Evolutionary conservation across 2,888 invertebrate genomes (phyloP).

Genomic region (Erannis defoliaria): DNA sequence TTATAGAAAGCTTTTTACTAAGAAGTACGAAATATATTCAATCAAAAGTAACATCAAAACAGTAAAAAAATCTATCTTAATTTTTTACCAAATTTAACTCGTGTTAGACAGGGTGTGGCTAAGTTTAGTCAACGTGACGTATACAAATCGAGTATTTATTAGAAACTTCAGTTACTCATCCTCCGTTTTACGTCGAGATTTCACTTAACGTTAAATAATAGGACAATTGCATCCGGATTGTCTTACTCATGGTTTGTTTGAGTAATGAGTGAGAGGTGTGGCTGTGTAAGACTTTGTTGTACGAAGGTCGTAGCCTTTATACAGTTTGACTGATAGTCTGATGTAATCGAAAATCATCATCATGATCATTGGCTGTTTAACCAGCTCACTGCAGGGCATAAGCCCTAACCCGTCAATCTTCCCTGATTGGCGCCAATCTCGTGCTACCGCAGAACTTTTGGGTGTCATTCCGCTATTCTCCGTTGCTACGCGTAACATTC

Average conservation of each 20-base stretch:
- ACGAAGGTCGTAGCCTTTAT: no score
- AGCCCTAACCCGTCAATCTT: no score
- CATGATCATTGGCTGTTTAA: no score
- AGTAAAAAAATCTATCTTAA: neutral
- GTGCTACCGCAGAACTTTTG: no score
- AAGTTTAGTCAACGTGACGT: neutral
- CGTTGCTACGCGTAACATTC: no score
- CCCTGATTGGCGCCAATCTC: no score
- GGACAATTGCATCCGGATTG: conserved; percentile 49
- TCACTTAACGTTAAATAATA: conserved; percentile 38
- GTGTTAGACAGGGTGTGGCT: neutral
- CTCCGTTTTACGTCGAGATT: conserved; percentile 38
- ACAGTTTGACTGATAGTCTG: no score
- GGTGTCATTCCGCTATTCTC: no score
- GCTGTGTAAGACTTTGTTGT: neutral
- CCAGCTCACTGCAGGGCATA: no score
- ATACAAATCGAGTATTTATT: conserved; percentile 4
- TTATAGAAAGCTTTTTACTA: no score
- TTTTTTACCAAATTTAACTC: neutral
- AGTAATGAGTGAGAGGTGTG: conserved; percentile 27
- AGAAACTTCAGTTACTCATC: conserved; percentile 31
- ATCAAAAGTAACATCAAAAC: neutral
- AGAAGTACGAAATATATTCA: no score
- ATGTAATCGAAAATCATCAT: no score
- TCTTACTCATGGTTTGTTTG: conserved; percentile 51